Evolutionary conservation across 2,888 invertebrate genomes (phyloP).

Genomic region (Leistus spinibarbis): DNA sequence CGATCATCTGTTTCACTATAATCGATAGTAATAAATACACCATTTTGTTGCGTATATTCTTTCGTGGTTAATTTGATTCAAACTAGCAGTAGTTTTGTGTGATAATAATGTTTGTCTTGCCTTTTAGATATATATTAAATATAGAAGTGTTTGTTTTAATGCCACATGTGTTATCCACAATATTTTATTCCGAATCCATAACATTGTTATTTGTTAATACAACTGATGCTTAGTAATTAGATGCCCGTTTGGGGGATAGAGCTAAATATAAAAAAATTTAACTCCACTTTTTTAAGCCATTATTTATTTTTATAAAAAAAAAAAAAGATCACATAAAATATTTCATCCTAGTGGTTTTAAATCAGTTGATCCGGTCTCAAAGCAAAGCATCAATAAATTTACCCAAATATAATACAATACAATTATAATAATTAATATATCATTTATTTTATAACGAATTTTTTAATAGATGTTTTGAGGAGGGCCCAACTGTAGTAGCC

Average conservation of each 20-base stretch:
- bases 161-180: background rate
- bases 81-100: slow-evolving; percentile 27
- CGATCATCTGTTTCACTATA: background rate
- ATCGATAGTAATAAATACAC: slow-evolving; percentile 4
- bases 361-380: no score
- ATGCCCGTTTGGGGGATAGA: background rate
- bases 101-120: slow-evolving; percentile 28
- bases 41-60: slow-evolving; percentile 34
- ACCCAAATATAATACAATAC: no score
- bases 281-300: background rate
- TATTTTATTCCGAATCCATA: background rate
- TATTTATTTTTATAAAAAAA: background rate
- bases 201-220: background rate
- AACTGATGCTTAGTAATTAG: background rate
- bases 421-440: no score
- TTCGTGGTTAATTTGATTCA: slow-evolving; percentile 25
- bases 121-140: no score
- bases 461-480: no score
- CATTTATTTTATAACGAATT: no score
- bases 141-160: slow-evolving; percentile 15
- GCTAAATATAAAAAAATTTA: background rate
- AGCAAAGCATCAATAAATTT: no score
- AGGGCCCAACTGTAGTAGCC: no score
- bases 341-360: no score
- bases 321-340: no score